These are phyloP conservation scores for Alaudala cheleensis DNA, from an alignment of 2,113 vertebrate species.

Conservation along the genomic window DNA sequence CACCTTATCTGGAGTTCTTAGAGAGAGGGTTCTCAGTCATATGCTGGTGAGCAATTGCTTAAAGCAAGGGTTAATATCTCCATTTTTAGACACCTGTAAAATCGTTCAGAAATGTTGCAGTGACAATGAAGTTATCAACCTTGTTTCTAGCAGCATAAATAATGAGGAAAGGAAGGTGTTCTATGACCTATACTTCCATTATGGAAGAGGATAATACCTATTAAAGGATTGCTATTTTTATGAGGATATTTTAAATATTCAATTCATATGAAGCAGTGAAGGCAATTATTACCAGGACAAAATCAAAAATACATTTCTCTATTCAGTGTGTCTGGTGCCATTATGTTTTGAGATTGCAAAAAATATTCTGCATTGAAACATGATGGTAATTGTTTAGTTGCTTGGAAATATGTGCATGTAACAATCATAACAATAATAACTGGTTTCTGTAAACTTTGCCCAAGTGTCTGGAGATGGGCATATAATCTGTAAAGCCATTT, in stretches of 20 bases:
- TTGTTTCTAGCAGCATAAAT: neutral
- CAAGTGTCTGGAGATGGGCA: neutral
- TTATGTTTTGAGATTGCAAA: conserved; percentile 66
- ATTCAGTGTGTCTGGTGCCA: conserved; percentile 52
- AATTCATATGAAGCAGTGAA: neutral
- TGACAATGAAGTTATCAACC: conserved; percentile 10
- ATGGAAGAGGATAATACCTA: neutral
- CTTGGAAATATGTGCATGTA: neutral
- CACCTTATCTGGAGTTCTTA: conserved; percentile 75
- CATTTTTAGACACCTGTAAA: conserved; percentile 60
- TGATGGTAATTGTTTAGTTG: conserved; percentile 51
- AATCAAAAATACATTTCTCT: conserved; percentile 11
- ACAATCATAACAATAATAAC: neutral
- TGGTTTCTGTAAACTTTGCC: neutral
- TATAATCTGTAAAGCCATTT: neutral
- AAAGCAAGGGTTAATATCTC: conserved; percentile 71
- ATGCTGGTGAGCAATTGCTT: conserved; percentile 54
- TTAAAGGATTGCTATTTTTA: conserved; percentile 22
- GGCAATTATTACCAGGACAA: neutral
- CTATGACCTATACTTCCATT: conserved; percentile 19
- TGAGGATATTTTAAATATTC: conserved; percentile 17
- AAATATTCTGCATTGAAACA: conserved; percentile 54
- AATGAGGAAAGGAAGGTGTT: conserved; percentile 12
- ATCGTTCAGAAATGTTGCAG: neutral
- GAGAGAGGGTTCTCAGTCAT: conserved; percentile 36